These are phyloP conservation scores for Ornithoptera alexandrae DNA, from an alignment of 2,888 invertebrate genomes.

Conservation along the genomic window DNA sequence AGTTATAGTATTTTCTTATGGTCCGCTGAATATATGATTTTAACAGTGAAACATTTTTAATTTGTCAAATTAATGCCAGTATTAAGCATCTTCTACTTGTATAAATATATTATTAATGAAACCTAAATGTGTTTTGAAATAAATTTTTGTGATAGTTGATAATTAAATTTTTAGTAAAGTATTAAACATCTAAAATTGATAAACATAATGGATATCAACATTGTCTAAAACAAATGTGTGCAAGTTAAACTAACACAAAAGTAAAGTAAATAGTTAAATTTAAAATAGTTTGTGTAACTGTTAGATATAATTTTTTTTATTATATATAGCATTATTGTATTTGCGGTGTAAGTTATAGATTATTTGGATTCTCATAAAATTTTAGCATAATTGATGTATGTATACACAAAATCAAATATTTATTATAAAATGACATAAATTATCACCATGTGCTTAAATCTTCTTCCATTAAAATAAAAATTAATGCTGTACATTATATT, in stretches of 20 bases:
- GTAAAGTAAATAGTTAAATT: conserved; percentile 19
- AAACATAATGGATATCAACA: conserved; percentile 3
- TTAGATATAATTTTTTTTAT: conserved; percentile 10
- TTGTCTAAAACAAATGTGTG: conserved; percentile 3
- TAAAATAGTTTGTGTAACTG: conserved; percentile 5
- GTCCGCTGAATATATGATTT: not conserved
- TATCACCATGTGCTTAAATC: too few relatives aligned
- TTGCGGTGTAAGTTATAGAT: not conserved
- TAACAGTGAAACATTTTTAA: conserved; percentile 2
- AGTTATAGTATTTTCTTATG: not conserved
- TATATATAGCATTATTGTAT: not conserved
- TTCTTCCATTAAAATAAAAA: too few relatives aligned
- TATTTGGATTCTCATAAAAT: too few relatives aligned
- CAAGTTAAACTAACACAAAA: conserved; percentile 26
- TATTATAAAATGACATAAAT: too few relatives aligned
- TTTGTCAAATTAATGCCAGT: conserved; percentile 24
- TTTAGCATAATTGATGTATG: too few relatives aligned
- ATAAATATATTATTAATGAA: conserved; percentile 15
- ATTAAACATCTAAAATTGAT: not conserved
- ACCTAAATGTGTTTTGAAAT: conserved; percentile 6
- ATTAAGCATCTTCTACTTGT: conserved; percentile 15
- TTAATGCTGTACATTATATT: too few relatives aligned
- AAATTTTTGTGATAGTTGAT: conserved; percentile 16
- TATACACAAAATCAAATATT: too few relatives aligned
- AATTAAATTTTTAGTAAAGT: not conserved